Conservation (phyloP, 1,140 invertebrate species). For the Branchinecta lindahli region DNA sequence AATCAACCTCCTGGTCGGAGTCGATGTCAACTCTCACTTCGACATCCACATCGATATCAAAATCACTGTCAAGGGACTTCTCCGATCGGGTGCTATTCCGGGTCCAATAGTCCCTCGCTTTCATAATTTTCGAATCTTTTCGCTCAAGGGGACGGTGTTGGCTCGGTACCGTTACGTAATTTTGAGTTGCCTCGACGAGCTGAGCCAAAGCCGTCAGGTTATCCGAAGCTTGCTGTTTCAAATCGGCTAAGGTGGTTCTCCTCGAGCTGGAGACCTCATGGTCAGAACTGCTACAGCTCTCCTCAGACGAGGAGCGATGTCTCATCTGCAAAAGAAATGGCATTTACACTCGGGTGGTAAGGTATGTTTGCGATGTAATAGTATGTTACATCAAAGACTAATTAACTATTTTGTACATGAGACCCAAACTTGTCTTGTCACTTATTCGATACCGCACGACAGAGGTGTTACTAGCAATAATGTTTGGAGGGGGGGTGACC, state of each 20-base stretch:
- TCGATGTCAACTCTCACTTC: conserved; percentile 13
- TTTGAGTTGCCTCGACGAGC: background rate
- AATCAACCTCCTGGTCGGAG: conserved; percentile 20
- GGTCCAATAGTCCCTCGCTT: background rate
- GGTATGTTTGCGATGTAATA: no score
- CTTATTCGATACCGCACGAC: no score
- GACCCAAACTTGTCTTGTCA: no score
- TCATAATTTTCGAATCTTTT: conserved; percentile 7
- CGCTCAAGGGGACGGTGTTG: background rate
- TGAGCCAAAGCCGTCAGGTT: background rate
- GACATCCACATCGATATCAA: conserved; percentile 13
- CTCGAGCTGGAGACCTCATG: background rate
- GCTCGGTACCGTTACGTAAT: background rate
- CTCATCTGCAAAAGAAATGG: background rate
- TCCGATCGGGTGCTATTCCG: background rate
- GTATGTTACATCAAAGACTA: no score
- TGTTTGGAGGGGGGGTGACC: conserved; percentile 3
- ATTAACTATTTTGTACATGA: no score
- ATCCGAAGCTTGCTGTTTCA: background rate
- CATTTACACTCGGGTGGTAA: no score
- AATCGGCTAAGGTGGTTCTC: background rate
- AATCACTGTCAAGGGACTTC: background rate
- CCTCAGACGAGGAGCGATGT: background rate
- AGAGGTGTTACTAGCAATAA: background rate
- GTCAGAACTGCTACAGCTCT: background rate